phyloP scores from a whole-genome alignment of 1,140 invertebrate genomes.

The Trypoxylus dichotomus region DNA sequence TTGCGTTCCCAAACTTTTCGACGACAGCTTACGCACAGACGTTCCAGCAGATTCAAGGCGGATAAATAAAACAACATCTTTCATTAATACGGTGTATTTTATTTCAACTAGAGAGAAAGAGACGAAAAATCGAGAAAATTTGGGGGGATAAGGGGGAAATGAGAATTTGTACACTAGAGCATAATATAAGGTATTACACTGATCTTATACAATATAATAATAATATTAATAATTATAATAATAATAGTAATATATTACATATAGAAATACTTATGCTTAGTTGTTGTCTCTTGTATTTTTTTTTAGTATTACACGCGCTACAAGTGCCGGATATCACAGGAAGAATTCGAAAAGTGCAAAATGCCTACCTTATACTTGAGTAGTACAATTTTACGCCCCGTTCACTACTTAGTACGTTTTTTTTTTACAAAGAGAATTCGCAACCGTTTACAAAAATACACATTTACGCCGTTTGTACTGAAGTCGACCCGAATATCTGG shows the following conservation, averaged over 20 bases:
- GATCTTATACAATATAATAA: conserved; percentile 19
- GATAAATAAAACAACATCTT: background rate
- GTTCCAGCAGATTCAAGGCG: background rate
- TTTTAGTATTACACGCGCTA: conserved; percentile 29
- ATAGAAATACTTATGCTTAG: background rate
- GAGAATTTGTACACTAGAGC: conserved; percentile 23
- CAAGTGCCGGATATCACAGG: background rate
- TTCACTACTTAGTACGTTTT: background rate
- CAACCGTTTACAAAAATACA: conserved; percentile 33
- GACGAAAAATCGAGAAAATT: background rate
- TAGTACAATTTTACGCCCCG: no score
- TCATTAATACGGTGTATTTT: conserved; percentile 17
- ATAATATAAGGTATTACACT: conserved; percentile 23
- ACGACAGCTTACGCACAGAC: no score
- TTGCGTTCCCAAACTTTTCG: no score
- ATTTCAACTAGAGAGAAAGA: background rate
- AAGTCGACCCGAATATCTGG: background rate
- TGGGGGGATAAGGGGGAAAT: no score
- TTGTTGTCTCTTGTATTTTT: background rate
- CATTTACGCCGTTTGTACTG: conserved; percentile 33
- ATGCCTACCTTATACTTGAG: no score
- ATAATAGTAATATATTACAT: conserved; percentile 23
- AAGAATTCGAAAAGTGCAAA: background rate
- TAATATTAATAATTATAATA: conserved; percentile 10
- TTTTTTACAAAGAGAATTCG: no score